These are phyloP conservation scores for Leptatherina wallacei DNA, from an alignment of 2,797 vertebrate genomes.

Conservation along the genomic window DNA sequence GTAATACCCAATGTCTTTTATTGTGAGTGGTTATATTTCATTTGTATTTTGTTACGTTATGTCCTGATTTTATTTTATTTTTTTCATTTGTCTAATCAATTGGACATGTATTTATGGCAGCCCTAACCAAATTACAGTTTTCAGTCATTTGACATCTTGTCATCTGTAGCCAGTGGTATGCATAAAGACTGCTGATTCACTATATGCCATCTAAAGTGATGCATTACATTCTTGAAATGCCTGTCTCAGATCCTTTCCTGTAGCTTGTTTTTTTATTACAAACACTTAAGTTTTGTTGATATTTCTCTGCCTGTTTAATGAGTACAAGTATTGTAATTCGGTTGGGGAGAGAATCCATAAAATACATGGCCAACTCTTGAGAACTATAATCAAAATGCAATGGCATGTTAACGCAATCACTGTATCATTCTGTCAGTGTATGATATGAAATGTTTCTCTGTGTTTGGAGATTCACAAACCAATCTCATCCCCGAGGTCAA, in stretches of 20 bases:
- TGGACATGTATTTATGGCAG: conserved; percentile 83
- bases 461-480: conserved; percentile 21
- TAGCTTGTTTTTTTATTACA: conserved; percentile 35
- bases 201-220: conserved; percentile 41
- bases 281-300: conserved; percentile 21
- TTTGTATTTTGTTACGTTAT: conserved; percentile 56
- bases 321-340: conserved; percentile 66
- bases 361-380: conserved; percentile 77
- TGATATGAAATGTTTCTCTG: conserved; percentile 18
- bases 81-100: conserved; percentile 43
- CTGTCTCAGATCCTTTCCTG: conserved; percentile 31
- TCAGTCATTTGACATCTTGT: conserved; percentile 18
- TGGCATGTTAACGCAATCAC: conserved; percentile 27
- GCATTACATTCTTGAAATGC: conserved; percentile 51
- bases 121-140: conserved; percentile 72
- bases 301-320: conserved; percentile 50
- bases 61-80: conserved; percentile 19
- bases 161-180: conserved; percentile 40
- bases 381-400: conserved; percentile 26
- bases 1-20: conserved; percentile 25
- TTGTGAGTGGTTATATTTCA: conserved; percentile 41
- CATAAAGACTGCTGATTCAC: conserved; percentile 86
- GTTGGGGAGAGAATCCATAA: conserved; percentile 86
- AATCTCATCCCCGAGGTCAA: conserved; percentile 24
- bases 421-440: conserved; percentile 27